Evolutionary conservation across 2,113 vertebrate species (phyloP), one percentile per base, ranked within the genome.

Genomic region (Gila orcuttii): DNA sequence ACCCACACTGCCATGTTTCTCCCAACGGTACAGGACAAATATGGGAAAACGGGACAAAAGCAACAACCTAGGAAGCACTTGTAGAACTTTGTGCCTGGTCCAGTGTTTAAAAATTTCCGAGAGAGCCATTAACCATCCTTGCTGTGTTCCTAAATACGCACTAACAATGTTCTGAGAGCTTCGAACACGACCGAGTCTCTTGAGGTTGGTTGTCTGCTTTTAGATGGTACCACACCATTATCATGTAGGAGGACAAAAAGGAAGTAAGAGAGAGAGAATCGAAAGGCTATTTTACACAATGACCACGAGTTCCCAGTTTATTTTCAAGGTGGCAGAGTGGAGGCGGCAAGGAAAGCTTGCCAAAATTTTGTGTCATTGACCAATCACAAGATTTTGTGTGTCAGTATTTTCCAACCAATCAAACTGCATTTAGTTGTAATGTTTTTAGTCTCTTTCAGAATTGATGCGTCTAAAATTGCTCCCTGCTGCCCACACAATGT

Each of bases 131-230:
- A 55, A 33, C 15, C 33, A 60, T 50, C 39, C 74, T 39, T 12
- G 25, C 12, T 4, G 42, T 66, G 36, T 60, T 73, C 36, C 33
- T 55, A 71, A 60, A 85, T 78, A 50, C 39, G 62, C 77, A 60
- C 7, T 42, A 80, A 50, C 33, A 45, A 15, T 57, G 73, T 50
- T 76, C 57, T 47, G 74, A 62, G 25, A 64, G 47, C 62, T 69
- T 47, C 1, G 52, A 66, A 69, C 55, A 36, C 23, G 25, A 33
- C 11, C 13, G 9, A 17, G 10, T 57, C 74, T 66, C 42, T 47
- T 19, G 33, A 60, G 62, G 12, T 71, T 33, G 68, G 59, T 45
- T 52, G 85, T 86, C 87, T 88, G 87, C 87, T 88, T 88, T 88
- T 88, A 88, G 87, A 88, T 86, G 85, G 69, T 69, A 79, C 59